These are phyloP conservation scores for Pseudomyrmex dendroicus DNA, from an alignment of 1,140 invertebrate species.

Conservation along the genomic window DNA sequence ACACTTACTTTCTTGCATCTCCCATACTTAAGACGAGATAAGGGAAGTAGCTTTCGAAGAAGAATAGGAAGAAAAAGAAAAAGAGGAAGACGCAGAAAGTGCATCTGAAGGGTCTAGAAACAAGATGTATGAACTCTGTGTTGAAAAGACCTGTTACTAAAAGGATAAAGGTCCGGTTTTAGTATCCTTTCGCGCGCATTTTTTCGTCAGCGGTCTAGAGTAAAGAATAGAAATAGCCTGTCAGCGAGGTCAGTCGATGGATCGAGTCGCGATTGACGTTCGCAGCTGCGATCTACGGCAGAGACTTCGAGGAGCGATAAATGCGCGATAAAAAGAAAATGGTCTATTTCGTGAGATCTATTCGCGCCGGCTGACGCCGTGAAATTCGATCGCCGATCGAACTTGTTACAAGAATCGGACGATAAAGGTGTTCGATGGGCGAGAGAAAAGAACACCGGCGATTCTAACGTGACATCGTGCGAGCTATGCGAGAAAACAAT, in stretches of 20 bases:
- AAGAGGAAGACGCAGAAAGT: neutral
- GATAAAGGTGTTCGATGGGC: conserved; percentile 67
- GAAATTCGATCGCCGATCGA: conserved; percentile 73
- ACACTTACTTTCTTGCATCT: conserved; percentile 18
- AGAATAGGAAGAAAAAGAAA: neutral
- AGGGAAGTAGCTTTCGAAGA: conserved; percentile 21
- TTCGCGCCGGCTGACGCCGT: conserved; percentile 54
- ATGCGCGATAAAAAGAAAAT: conserved; percentile 65
- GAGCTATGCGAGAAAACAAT: too few relatives aligned
- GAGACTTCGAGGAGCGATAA: conserved; percentile 17
- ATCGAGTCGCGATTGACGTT: conserved; percentile 25
- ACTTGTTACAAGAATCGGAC: conserved; percentile 64
- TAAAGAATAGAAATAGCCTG: conserved; percentile 49
- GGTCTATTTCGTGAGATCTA: conserved; percentile 71
- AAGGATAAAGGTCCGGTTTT: conserved; percentile 8
- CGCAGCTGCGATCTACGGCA: conserved; percentile 44
- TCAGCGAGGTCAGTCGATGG: conserved; percentile 51
- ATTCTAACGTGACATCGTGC: conserved; percentile 16
- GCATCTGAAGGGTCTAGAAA: conserved; percentile 14
- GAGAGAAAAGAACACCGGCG: conserved; percentile 42
- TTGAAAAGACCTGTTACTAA: conserved; percentile 37
- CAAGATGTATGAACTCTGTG: conserved; percentile 19
- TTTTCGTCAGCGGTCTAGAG: conserved; percentile 1
- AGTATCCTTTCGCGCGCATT: neutral
- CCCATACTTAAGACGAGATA: conserved; percentile 26